These are phyloP conservation scores for Emberiza fucata DNA, from an alignment of 2,113 vertebrate genomes.

Conservation along the genomic window DNA sequence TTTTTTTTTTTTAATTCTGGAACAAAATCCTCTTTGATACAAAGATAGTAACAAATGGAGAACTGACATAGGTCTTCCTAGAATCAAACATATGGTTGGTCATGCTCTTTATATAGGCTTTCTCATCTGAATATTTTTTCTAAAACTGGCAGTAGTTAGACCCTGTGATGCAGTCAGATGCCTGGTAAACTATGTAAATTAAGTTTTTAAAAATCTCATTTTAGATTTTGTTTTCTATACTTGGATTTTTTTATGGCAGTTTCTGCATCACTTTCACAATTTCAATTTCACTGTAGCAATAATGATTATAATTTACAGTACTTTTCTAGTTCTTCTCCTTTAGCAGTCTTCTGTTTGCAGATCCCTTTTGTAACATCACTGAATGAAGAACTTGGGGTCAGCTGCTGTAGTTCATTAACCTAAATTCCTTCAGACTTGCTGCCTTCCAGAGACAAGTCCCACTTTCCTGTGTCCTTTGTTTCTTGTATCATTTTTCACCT, in stretches of 20 bases:
- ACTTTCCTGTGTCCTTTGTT: neutral
- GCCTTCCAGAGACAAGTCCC: neutral
- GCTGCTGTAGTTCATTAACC: constrained; percentile 6
- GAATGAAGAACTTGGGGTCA: neutral
- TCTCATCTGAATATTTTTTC: neutral
- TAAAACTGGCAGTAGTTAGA: neutral
- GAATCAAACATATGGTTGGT: neutral
- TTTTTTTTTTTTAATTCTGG: accelerated
- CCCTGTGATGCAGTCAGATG: neutral
- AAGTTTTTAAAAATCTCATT: neutral
- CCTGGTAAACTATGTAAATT: neutral
- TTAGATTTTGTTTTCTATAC: neutral
- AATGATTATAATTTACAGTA: neutral
- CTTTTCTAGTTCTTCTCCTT: neutral
- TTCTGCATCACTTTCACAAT: neutral
- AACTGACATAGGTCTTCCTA: neutral
- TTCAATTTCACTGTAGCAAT: neutral
- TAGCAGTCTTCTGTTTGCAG: neutral
- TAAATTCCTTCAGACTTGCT: neutral
- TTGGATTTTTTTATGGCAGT: neutral
- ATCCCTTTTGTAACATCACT: neutral
- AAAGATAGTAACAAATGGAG: neutral
- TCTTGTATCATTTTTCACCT: neutral
- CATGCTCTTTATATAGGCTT: neutral
- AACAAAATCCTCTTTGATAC: neutral